phyloP scores from a whole-genome alignment of 2,113 vertebrate species.

The Mustela lutreola region DNA sequence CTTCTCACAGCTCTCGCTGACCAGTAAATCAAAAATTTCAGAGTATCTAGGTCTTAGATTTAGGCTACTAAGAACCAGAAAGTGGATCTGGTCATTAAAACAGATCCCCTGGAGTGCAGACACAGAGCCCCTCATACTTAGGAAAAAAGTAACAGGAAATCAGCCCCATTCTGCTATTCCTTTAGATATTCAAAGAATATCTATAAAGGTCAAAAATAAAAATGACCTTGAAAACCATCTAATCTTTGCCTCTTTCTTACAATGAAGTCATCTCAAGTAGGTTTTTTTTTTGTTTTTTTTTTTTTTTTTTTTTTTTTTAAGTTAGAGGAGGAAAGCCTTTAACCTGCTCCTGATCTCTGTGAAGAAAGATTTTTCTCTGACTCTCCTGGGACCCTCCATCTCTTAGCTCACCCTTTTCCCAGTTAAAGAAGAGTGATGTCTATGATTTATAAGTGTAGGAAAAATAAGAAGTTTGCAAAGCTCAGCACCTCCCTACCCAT shows the following conservation, averaged over 20 bases:
- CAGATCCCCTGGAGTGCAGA: background rate
- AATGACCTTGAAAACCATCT: slow-evolving; percentile 19
- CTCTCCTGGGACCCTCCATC: background rate
- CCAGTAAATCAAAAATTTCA: slow-evolving; percentile 47
- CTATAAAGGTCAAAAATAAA: background rate
- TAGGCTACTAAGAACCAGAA: slow-evolving; percentile 26
- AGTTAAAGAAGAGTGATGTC: background rate
- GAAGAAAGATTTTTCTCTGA: background rate
- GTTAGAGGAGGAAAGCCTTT: background rate
- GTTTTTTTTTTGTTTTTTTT: background rate
- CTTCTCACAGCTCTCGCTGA: background rate
- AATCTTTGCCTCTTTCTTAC: background rate
- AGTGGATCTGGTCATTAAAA: slow-evolving; percentile 46
- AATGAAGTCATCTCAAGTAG: background rate
- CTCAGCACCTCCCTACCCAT: background rate
- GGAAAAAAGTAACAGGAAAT: background rate
- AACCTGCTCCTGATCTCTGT: background rate
- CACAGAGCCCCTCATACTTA: background rate
- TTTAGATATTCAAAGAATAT: background rate
- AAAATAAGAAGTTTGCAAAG: background rate
- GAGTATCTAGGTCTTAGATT: background rate
- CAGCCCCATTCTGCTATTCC: background rate
- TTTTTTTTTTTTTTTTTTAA: background rate
- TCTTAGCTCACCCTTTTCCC: background rate
- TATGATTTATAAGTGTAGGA: background rate